These are phyloP conservation scores for Drymonia ruficornis DNA, from an alignment of 2,888 invertebrate species.

Conservation along the genomic window DNA sequence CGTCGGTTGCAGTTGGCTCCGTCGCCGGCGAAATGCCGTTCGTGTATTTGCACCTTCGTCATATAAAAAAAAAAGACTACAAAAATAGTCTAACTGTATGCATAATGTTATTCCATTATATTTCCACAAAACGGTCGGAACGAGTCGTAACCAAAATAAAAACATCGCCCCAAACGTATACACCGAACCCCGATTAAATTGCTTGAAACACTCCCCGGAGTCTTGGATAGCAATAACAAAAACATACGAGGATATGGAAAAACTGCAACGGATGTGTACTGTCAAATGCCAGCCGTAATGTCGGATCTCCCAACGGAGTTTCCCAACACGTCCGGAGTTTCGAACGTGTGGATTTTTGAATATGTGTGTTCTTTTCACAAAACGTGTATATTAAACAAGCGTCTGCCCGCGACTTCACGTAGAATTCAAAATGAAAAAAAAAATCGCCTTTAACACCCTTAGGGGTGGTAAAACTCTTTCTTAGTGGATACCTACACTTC, in stretches of 20 bases:
- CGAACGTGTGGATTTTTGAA: background rate
- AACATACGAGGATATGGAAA: conserved; percentile 32
- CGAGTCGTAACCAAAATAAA: background rate
- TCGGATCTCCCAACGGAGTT: conserved; percentile 30
- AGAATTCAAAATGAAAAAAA: too few relatives aligned
- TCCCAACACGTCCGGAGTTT: conserved; percentile 1
- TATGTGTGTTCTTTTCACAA: background rate
- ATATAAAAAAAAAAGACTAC: too few relatives aligned
- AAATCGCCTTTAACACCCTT: too few relatives aligned
- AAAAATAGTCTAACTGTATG: too few relatives aligned
- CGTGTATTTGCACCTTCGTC: too few relatives aligned
- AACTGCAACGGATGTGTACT: conserved; percentile 31
- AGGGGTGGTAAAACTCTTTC: too few relatives aligned
- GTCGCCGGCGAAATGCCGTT: too few relatives aligned
- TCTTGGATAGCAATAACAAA: conserved; percentile 28
- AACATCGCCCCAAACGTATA: background rate
- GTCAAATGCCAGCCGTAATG: conserved; percentile 32
- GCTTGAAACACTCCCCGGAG: conserved; percentile 18
- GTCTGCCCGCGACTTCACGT: too few relatives aligned
- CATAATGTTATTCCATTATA: background rate
- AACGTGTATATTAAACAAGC: too few relatives aligned
- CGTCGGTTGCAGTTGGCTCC: too few relatives aligned
- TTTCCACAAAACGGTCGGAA: background rate
- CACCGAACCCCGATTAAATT: conserved; percentile 14
- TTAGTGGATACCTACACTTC: too few relatives aligned